Evolutionary conservation across 2,797 vertebrate genomes (phyloP).

Genomic region (Chaunax sp.): DNA sequence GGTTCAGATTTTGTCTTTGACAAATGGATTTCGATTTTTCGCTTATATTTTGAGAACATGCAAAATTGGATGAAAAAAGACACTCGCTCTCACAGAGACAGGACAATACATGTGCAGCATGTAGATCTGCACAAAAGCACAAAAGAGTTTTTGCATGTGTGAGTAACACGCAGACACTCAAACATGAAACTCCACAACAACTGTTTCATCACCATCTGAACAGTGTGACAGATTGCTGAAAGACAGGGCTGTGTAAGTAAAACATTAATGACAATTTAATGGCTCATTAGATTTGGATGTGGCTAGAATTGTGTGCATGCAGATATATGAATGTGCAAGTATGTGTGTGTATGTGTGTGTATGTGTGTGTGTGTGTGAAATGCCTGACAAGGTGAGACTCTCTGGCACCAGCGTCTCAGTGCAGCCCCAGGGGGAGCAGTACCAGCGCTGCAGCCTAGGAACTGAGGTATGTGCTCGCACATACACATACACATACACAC

Average conservation of each 20-base stretch:
- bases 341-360: slow-evolving; percentile 33
- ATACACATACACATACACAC: slow-evolving; percentile 17
- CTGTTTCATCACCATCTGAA: slow-evolving; percentile 63
- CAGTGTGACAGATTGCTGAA: slow-evolving; percentile 65
- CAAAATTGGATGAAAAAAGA: slow-evolving; percentile 6
- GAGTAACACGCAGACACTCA: slow-evolving; percentile 1
- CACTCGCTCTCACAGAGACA: slow-evolving; percentile 17
- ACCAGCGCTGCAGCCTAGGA: slow-evolving; percentile 64
- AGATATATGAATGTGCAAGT: slow-evolving; percentile 34
- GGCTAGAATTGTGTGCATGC: slow-evolving; percentile 54
- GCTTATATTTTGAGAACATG: slow-evolving; percentile 39
- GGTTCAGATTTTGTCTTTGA: slow-evolving; percentile 33
- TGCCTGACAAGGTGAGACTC: slow-evolving; percentile 82
- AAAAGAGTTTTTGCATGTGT: neutral
- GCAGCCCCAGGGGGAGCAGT: slow-evolving; percentile 70
- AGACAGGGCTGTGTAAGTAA: slow-evolving; percentile 75
- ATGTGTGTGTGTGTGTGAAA: slow-evolving; percentile 66
- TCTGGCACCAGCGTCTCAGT: slow-evolving; percentile 80
- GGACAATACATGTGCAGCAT: slow-evolving; percentile 15
- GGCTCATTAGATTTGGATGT: slow-evolving; percentile 79
- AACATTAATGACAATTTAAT: slow-evolving; percentile 81
- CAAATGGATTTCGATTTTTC: slow-evolving; percentile 52
- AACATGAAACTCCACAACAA: slow-evolving; percentile 40
- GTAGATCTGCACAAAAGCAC: slow-evolving; percentile 29
- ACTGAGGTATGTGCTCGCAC: slow-evolving; percentile 62